Base-by-base conservation (phyloP, 2,113 vertebrate species). In the Phyllostomus hastatus region DNA sequence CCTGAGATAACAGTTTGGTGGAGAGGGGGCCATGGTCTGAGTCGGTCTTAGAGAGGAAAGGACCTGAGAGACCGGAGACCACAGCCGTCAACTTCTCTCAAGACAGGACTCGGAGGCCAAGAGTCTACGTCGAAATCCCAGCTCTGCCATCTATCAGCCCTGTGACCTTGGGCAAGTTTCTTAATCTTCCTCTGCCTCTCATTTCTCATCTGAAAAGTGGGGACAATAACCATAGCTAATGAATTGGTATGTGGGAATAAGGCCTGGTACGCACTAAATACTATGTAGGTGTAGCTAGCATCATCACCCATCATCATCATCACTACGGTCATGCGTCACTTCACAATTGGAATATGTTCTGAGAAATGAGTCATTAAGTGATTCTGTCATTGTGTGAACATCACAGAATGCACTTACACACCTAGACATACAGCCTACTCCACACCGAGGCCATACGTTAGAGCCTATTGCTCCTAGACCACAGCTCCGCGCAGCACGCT, bases 191-290 rank as follows among this genome's bases (percentile, higher is more conserved):
- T 26, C 19, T 50, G 72, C 35, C 85, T 92, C n/a, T 17, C 24
- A 90, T 35, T 75, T 93, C 86, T 69, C 54, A 52, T 54, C 69
- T 67, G 69, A 79, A 57, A 97, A 92, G 48, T 28, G 54, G 70
- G 70, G 76, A n/a, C 20, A 66, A 38, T 14, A 24, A 67, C 12
- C 4, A 2, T 4, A 46, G 35, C 10, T 33, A 54, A 61, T 35
- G 50, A 89, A 24, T 1, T 28, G 11, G n/a, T 33, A 46, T 2
- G 7, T 61, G 57, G 48, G 9, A 89, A 64, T 1, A 82, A 20
- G 4, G 33, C 33, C 88, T 64, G 41, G 54, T 28, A 76, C 6
- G 5, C 17, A 5, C 0, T 57, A 48, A 28, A 33, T 16, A 35
- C 48, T 48, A 12, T 17, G 35, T 41, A 66, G 43, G 38, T 15